Percentiles rank a stretch among this genome's conserved stretches.
phyloP scores from a whole-genome alignment of 2,797 vertebrate species.

The Eremophila alpestris region DNA sequence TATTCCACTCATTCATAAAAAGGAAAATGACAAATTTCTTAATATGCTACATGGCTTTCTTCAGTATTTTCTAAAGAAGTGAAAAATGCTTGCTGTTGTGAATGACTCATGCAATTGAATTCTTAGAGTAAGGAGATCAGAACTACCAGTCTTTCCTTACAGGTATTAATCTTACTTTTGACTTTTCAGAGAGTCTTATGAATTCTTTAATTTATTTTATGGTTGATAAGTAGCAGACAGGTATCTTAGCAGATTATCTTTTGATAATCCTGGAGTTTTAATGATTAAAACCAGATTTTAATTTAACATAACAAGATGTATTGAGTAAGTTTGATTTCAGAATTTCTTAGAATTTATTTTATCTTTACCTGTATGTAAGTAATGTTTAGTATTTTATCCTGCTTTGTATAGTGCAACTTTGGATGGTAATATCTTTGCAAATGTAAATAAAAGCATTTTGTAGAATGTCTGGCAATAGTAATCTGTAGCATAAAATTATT shows the following conservation, averaged over 20 bases:
- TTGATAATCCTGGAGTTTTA: not conserved
- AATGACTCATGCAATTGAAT: not conserved
- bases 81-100: not conserved
- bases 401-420: not conserved
- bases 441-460: conserved; percentile 3
- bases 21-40: not conserved
- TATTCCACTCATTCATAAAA: not conserved
- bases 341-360: not conserved
- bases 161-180: not conserved
- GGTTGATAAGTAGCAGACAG: not conserved
- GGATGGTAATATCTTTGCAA: not conserved
- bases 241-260: not conserved
- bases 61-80: not conserved
- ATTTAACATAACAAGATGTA: not conserved
- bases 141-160: not conserved
- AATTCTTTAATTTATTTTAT: not conserved
- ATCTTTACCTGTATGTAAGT: not conserved
- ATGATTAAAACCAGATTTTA: not conserved
- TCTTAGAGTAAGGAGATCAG: not conserved
- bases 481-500: not conserved
- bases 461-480: not conserved
- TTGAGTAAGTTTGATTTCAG: not conserved
- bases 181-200: not conserved
- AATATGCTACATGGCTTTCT: not conserved
- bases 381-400: not conserved